Conservation (phyloP, 2,797 vertebrate species). For the Gila robusta region DNA sequence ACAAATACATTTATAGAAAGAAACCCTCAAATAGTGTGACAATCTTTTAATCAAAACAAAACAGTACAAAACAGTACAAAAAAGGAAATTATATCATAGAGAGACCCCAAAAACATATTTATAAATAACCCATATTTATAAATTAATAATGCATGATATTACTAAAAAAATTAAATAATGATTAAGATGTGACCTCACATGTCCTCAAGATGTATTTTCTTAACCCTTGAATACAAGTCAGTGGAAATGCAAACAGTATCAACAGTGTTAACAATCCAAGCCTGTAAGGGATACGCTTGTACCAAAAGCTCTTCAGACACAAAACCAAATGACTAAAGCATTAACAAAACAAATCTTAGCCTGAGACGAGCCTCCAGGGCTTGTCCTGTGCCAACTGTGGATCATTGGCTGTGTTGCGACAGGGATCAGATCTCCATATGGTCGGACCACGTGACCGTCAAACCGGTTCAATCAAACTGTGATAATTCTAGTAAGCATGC, state of each 20-base stretch:
- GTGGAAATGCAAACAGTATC: conserved; percentile 10
- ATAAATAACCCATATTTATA: neutral
- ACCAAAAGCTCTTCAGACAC: neutral
- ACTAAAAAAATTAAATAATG: neutral
- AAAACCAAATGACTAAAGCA: neutral
- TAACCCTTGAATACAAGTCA: neutral
- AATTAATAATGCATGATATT: neutral
- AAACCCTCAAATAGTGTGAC: too few relatives aligned
- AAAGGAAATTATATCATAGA: too few relatives aligned
- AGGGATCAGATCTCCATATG: conserved; percentile 22
- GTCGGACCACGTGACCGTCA: neutral
- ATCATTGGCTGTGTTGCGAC: conserved; percentile 1
- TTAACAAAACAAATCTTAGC: conserved; percentile 24
- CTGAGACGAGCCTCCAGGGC: neutral
- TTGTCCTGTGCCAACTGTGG: neutral
- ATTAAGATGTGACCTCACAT: too few relatives aligned
- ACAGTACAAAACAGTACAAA: too few relatives aligned
- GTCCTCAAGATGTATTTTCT: neutral
- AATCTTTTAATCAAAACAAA: too few relatives aligned
- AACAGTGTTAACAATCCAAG: conserved; percentile 14
- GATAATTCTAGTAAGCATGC: neutral
- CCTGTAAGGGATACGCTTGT: conserved; percentile 4
- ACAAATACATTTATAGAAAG: too few relatives aligned
- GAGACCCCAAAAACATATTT: too few relatives aligned
- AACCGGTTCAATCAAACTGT: conserved; percentile 21